Percentiles rank a stretch among this genome's conserved stretches.
Conservation (phyloP, 2,797 vertebrate genomes). For the Natrix natrix region DNA sequence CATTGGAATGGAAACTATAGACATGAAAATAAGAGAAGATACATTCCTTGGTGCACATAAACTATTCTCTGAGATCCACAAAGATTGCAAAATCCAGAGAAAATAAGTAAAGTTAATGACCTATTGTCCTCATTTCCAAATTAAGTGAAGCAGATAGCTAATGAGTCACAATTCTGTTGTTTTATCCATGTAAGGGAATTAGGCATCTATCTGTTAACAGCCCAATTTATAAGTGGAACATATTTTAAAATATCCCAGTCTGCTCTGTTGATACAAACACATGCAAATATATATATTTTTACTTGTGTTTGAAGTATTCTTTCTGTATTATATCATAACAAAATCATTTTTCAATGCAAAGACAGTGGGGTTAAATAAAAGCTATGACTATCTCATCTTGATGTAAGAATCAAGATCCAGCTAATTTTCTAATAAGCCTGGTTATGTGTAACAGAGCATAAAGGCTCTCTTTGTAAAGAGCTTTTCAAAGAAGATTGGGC, state of each 20-base stretch:
- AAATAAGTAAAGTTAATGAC: background rate
- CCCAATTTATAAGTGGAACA: background rate
- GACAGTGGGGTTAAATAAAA: conserved; percentile 15
- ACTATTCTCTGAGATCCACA: background rate
- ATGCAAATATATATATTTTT: background rate
- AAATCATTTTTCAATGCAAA: conserved; percentile 21
- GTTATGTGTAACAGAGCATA: conserved; percentile 51
- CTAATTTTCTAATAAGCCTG: conserved; percentile 31
- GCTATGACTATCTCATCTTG: conserved; percentile 12
- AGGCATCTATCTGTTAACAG: background rate
- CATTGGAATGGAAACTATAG: background rate
- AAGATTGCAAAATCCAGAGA: background rate
- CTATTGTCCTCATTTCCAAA: background rate
- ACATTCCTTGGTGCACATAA: background rate
- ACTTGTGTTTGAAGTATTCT: conserved; percentile 8
- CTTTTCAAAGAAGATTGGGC: conserved; percentile 37
- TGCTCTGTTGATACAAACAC: background rate
- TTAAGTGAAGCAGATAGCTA: background rate
- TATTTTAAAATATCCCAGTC: background rate
- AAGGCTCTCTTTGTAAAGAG: conserved; percentile 51
- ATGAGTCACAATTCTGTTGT: background rate
- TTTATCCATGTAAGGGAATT: background rate
- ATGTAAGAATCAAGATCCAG: conserved; percentile 39
- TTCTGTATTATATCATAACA: conserved; percentile 30
- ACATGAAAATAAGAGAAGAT: background rate